Conservation (phyloP, 23 tunicate genomes). For the Pegea sp. region DNA sequence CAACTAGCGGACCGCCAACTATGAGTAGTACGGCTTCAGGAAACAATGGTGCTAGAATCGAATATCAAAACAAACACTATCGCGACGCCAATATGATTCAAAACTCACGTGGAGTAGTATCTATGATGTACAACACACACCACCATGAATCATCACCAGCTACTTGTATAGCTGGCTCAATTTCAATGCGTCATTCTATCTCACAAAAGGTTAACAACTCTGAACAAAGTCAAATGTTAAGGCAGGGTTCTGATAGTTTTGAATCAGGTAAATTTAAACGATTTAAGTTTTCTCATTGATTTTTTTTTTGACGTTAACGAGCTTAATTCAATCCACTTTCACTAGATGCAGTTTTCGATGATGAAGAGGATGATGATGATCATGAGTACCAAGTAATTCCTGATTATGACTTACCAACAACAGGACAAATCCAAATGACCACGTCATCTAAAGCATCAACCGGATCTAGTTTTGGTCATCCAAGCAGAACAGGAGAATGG, state of each 20-base stretch:
- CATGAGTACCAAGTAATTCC: constrained; percentile 89
- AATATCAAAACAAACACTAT: neutral
- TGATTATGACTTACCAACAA: constrained; percentile 8
- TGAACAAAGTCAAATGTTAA: neutral
- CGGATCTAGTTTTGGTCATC: constrained; percentile 37
- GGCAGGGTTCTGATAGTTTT: neutral
- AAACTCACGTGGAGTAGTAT: neutral
- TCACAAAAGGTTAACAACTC: neutral
- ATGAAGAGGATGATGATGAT: constrained; percentile 46
- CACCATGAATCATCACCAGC: neutral
- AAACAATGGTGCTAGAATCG: neutral
- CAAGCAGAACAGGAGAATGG: constrained; percentile 22
- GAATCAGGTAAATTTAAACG: constrained; percentile 1
- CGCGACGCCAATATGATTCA: neutral
- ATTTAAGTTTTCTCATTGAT: neutral
- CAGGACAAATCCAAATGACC: constrained; percentile 1
- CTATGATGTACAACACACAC: neutral
- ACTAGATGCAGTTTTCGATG: no score
- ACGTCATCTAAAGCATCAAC: constrained; percentile 52
- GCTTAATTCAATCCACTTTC: neutral
- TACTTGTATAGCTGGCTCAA: neutral
- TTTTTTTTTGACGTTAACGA: neutral
- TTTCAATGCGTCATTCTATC: neutral
- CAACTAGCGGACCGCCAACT: no score
- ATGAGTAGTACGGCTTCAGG: neutral